These are phyloP conservation scores for Aelia acuminata DNA, from an alignment of 2,888 invertebrate species.

Conservation along the genomic window DNA sequence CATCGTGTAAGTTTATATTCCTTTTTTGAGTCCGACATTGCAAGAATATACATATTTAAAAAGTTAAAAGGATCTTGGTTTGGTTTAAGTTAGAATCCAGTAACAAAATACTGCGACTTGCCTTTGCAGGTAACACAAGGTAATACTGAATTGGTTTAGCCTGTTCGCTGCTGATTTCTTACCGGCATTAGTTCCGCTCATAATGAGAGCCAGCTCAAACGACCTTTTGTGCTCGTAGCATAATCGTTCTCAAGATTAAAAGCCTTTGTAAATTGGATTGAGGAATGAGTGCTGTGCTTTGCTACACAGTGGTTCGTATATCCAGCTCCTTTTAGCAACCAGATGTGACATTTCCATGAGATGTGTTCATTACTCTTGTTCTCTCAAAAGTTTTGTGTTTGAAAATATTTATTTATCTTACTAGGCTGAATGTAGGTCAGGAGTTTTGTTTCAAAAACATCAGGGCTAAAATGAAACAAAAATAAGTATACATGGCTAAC, in stretches of 20 bases:
- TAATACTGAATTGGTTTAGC: background rate
- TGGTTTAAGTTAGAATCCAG: background rate
- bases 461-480: no score
- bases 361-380: background rate
- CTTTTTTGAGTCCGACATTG: no score
- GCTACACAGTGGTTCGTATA: background rate
- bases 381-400: background rate
- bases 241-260: slow-evolving; percentile 13
- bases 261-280: slow-evolving; percentile 23
- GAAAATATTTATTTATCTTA: no score
- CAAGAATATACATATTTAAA: background rate
- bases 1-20: no score
- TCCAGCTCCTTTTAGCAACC: background rate
- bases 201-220: background rate
- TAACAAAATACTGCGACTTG: background rate
- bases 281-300: background rate
- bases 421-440: no score
- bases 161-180: background rate
- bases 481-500: no score
- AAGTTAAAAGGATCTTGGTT: background rate
- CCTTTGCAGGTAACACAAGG: background rate
- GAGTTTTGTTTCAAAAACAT: no score
- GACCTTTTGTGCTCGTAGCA: background rate
- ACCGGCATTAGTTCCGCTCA: background rate
- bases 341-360: background rate